Conservation (phyloP, 2,113 vertebrate genomes). For the Setophaga kirtlandii region DNA sequence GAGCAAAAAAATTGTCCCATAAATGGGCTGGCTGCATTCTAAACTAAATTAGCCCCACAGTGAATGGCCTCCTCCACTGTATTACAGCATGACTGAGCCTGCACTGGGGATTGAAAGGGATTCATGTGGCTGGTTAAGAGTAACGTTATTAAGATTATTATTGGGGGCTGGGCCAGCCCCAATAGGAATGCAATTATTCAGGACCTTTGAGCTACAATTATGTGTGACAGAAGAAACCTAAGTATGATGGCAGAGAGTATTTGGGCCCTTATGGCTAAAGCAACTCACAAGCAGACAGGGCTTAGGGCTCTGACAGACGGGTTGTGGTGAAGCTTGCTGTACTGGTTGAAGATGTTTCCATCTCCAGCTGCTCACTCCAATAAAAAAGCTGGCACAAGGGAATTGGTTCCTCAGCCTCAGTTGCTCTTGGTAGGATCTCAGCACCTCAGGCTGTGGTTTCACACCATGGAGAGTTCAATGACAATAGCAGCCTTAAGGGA, state of each 20-base stretch:
- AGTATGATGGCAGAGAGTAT: not conserved
- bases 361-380: not conserved
- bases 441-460: constrained; percentile 57
- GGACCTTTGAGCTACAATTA: constrained; percentile 44
- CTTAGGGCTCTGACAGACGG: not conserved
- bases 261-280: not conserved
- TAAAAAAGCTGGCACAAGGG: constrained; percentile 29
- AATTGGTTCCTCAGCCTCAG: not conserved
- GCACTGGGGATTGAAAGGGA: not conserved
- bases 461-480: not conserved
- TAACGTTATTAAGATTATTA: constrained; percentile 15
- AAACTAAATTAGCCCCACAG: constrained; percentile 23
- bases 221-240: not conserved
- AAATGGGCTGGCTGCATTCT: constrained; percentile 35
- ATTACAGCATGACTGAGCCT: constrained; percentile 1
- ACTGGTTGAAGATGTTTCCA: constrained; percentile 35
- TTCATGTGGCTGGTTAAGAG: constrained; percentile 22
- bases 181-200: constrained; percentile 15
- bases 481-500: constrained; percentile 28
- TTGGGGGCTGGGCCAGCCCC: constrained; percentile 13
- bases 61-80: not conserved
- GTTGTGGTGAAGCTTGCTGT: constrained; percentile 9
- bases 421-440: not conserved
- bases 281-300: not conserved
- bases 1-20: constrained; percentile 35